A percentile compares a stretch with the other conserved stretches of the same genome.
phyloP scores from a whole-genome alignment of 2,888 invertebrate species.

The Cylindroiulus punctatus region DNA sequence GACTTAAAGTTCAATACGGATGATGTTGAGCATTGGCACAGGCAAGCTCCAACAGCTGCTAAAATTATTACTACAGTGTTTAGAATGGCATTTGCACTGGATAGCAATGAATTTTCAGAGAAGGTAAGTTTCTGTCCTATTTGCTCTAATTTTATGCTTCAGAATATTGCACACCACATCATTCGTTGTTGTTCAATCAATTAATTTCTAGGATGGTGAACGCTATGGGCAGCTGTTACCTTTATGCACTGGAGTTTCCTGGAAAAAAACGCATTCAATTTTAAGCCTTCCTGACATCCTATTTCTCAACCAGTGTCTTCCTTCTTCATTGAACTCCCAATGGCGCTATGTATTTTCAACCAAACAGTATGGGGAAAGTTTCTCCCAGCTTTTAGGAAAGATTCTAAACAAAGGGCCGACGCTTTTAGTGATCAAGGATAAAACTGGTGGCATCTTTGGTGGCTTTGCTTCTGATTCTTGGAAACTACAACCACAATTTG shows the following conservation, averaged over 20 bases:
- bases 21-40: constrained; percentile 37
- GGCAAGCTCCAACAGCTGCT: constrained; percentile 35
- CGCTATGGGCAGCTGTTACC: constrained; percentile 46
- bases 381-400: constrained; percentile 67
- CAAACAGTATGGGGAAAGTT: constrained; percentile 88
- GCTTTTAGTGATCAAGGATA: constrained; percentile 79
- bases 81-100: constrained; percentile 27
- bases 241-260: constrained; percentile 20
- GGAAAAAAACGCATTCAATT: constrained; percentile 2
- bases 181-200: neutral
- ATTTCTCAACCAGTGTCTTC: constrained; percentile 82
- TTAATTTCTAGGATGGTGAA: neutral
- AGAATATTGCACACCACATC: neutral
- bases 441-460: constrained; percentile 85
- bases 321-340: constrained; percentile 77
- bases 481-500: constrained; percentile 80
- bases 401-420: constrained; percentile 69
- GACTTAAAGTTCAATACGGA: constrained; percentile 6
- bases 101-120: constrained; percentile 13
- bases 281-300: constrained; percentile 75
- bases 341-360: constrained; percentile 91
- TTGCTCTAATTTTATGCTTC: neutral
- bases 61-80: constrained; percentile 36
- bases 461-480: constrained; percentile 86
- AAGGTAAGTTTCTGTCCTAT: neutral